These are phyloP conservation scores for Neomorphus geoffroyi DNA, from an alignment of 2,797 vertebrate species.

Conservation along the genomic window DNA sequence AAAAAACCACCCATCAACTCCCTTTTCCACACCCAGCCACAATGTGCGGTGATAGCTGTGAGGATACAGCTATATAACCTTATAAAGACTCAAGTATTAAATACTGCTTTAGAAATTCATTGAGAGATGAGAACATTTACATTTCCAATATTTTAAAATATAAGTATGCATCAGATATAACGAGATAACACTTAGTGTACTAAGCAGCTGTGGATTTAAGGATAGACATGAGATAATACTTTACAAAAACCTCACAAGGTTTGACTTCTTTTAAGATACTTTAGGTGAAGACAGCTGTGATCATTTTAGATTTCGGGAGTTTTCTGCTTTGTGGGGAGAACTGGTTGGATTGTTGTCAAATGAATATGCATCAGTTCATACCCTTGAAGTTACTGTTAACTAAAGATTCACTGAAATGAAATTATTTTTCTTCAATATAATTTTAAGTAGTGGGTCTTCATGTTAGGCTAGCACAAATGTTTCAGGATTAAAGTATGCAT, in stretches of 20 bases:
- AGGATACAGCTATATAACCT: not conserved
- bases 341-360: conserved; percentile 27
- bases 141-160: not conserved
- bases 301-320: not conserved
- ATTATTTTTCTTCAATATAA: conserved; percentile 39
- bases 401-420: conserved; percentile 46
- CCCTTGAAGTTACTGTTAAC: conserved; percentile 6
- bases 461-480: conserved; percentile 21
- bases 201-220: not conserved
- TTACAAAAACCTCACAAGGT: not conserved
- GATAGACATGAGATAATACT: not conserved
- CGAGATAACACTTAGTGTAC: not conserved
- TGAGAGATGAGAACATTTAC: not conserved
- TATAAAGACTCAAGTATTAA: not conserved
- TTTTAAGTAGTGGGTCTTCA: conserved; percentile 43
- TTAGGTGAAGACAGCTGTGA: not conserved
- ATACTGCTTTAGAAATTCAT: not conserved
- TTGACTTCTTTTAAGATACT: not conserved
- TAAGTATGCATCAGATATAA: not conserved
- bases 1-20: not conserved
- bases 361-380: conserved; percentile 27
- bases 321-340: conserved; percentile 35
- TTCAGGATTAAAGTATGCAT: conserved; percentile 13
- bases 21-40: not conserved
- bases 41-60: not conserved